Evolutionary conservation across 2,888 invertebrate genomes (phyloP).

Genomic region (Pelosia muscerda): DNA sequence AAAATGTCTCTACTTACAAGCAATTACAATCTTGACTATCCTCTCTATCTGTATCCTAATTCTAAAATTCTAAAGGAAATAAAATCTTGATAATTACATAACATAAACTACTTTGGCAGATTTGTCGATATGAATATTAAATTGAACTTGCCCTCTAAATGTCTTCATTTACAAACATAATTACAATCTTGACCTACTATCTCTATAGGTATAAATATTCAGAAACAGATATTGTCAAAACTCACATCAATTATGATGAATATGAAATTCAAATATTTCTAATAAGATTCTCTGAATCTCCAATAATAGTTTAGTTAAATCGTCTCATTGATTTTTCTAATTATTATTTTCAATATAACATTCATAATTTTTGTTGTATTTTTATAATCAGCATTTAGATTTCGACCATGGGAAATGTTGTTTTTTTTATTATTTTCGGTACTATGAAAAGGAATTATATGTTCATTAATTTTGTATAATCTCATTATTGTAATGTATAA

Average conservation of each 20-base stretch:
- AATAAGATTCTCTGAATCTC: conserved; percentile 61
- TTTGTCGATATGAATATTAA: neutral
- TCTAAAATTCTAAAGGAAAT: too few species aligned
- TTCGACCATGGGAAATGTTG: conserved; percentile 33
- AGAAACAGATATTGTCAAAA: conserved; percentile 17
- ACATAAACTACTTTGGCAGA: neutral
- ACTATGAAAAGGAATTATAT: conserved; percentile 31
- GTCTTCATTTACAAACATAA: neutral
- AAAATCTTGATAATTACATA: conserved; percentile 1
- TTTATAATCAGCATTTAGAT: conserved; percentile 46
- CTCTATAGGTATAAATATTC: neutral
- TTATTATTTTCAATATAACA: conserved; percentile 33
- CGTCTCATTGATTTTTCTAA: conserved; percentile 34
- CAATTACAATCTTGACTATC: neutral
- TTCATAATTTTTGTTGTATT: conserved; percentile 43
- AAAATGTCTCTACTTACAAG: neutral
- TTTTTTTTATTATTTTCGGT: conserved; percentile 26
- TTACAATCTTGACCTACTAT: neutral
- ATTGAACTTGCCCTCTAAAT: neutral
- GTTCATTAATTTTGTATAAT: conserved; percentile 65
- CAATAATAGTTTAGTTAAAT: conserved; percentile 27
- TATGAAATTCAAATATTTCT: conserved; percentile 27
- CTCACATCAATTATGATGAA: conserved; percentile 21
- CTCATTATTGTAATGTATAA: conserved; percentile 69
- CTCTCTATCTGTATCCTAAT: too few species aligned